Evolutionary conservation across 2,888 invertebrate species (phyloP).

Genomic region (Nebria salina): DNA sequence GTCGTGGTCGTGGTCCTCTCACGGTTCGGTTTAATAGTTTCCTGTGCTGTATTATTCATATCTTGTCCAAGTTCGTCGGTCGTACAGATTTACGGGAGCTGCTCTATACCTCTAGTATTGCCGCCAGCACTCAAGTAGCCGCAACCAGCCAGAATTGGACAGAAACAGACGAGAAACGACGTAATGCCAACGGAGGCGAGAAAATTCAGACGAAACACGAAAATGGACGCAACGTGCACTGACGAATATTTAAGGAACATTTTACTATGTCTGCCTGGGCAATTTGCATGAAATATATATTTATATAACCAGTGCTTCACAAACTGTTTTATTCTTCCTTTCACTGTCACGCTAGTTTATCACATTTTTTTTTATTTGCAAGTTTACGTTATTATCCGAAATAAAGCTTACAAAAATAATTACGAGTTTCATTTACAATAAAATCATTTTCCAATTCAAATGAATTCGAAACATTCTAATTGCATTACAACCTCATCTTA

Average conservation of each 20-base stretch:
- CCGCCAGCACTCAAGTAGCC: background rate
- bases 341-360: background rate
- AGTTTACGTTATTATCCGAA: background rate
- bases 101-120: background rate
- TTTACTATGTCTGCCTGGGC: background rate
- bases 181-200: background rate
- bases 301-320: background rate
- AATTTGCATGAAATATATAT: background rate
- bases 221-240: background rate
- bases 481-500: no score
- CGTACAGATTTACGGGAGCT: slow-evolving; percentile 22
- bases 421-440: no score
- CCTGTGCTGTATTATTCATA: slow-evolving; percentile 45
- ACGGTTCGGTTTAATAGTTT: slow-evolving; percentile 29
- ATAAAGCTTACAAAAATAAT: no score
- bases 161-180: background rate
- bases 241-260: slow-evolving; percentile 1
- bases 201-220: background rate
- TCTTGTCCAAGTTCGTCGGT: slow-evolving; percentile 33
- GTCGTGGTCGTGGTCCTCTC: background rate
- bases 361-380: no score
- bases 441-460: no score
- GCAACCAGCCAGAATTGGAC: background rate
- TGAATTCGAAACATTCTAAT: no score
- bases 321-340: background rate